A percentile compares a stretch with the other conserved stretches of the same genome.
These are phyloP conservation scores for Epinephelus moara DNA, from an alignment of 2,113 vertebrate genomes.

Conservation along the genomic window DNA sequence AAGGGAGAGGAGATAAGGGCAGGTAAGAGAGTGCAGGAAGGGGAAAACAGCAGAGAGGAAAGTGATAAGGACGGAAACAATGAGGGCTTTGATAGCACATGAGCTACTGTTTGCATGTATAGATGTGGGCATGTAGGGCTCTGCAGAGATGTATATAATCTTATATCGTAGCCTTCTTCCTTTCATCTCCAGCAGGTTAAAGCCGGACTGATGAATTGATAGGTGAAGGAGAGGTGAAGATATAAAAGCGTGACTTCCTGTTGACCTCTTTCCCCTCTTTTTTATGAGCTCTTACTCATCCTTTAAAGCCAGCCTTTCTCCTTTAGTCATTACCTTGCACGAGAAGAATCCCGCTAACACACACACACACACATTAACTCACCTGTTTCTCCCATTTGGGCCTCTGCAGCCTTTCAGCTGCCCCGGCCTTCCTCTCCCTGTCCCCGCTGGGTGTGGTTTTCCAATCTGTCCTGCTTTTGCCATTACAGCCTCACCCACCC, in stretches of 20 bases:
- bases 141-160: neutral
- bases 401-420: slow-evolving; percentile 40
- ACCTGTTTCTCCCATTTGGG: slow-evolving; percentile 78
- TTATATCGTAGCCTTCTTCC: slow-evolving; percentile 12
- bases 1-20: slow-evolving; percentile 74
- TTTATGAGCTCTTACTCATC: slow-evolving; percentile 52
- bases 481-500: slow-evolving; percentile 63
- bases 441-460: slow-evolving; percentile 73
- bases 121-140: slow-evolving; percentile 10
- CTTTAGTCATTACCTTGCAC: slow-evolving; percentile 51
- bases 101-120: slow-evolving; percentile 49
- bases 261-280: slow-evolving; percentile 52
- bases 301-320: slow-evolving; percentile 46
- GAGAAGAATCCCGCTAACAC: slow-evolving; percentile 50
- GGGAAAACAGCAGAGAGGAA: slow-evolving; percentile 68
- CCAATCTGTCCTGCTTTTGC: slow-evolving; percentile 71
- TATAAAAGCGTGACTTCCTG: slow-evolving; percentile 34
- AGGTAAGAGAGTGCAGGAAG: slow-evolving; percentile 79
- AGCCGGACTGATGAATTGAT: neutral
- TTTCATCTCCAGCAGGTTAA: neutral
- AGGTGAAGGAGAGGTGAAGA: slow-evolving; percentile 20
- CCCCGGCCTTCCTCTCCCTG: slow-evolving; percentile 52
- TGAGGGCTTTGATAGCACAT: slow-evolving; percentile 69
- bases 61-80: slow-evolving; percentile 76
- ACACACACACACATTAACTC: slow-evolving; percentile 40